Percentiles rank a stretch among this genome's conserved stretches.
Conservation (phyloP, 2,797 vertebrate species). For the Sebastes alutus region DNA sequence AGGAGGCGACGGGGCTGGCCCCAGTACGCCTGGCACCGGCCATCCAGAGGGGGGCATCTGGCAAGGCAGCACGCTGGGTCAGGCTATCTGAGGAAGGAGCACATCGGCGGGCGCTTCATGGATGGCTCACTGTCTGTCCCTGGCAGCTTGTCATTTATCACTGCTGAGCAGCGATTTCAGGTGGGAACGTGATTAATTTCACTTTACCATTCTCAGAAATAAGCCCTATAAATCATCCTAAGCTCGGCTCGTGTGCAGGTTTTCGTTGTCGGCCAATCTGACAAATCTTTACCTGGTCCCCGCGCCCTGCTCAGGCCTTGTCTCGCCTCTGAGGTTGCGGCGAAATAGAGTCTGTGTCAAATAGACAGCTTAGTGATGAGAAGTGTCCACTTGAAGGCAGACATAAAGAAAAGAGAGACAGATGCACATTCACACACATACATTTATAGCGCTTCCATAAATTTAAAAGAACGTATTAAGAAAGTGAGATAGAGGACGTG, state of each 20-base stretch:
- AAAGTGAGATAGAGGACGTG: conserved; percentile 29
- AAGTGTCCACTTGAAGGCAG: conserved; percentile 40
- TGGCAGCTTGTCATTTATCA: conserved; percentile 89
- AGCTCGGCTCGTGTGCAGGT: conserved; percentile 68
- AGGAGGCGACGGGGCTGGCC: conserved; percentile 47
- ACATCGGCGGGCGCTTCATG: conserved; percentile 75
- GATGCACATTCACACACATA: neutral
- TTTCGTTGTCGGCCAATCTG: conserved; percentile 73
- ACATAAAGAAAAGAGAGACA: conserved; percentile 14
- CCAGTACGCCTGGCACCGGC: conserved; percentile 50
- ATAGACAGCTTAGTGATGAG: conserved; percentile 44
- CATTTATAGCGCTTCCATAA: conserved; percentile 20
- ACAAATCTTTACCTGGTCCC: conserved; percentile 83
- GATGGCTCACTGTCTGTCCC: conserved; percentile 85
- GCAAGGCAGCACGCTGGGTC: conserved; percentile 77
- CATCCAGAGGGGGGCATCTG: conserved; percentile 77
- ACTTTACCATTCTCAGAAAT: conserved; percentile 89
- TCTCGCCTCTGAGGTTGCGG: conserved; percentile 44
- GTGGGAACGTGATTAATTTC: conserved; percentile 88
- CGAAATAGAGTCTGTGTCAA: conserved; percentile 57
- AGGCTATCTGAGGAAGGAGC: conserved; percentile 82
- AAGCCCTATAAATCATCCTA: conserved; percentile 88
- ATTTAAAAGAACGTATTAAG: neutral
- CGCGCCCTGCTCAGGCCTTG: conserved; percentile 53
- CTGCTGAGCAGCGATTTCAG: conserved; percentile 84